Conservation (phyloP, 2,113 vertebrate species). For the Periophthalmodon schlosseri region DNA sequence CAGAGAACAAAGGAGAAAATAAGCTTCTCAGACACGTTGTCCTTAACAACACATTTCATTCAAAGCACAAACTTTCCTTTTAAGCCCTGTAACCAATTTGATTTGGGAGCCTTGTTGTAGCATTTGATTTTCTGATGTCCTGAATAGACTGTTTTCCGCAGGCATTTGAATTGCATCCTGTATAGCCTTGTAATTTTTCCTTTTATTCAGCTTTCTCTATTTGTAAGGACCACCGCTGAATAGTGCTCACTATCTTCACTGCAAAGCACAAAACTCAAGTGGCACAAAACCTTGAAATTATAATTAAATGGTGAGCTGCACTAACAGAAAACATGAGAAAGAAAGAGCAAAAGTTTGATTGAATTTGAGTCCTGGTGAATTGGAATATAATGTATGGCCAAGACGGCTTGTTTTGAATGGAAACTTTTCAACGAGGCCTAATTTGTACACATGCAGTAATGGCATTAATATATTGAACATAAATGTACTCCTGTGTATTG, state of each 20-base stretch:
- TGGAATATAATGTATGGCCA: slow-evolving; percentile 9
- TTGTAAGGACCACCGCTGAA: slow-evolving; percentile 38
- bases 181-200: slow-evolving; percentile 35
- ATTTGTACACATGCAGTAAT: neutral
- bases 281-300: slow-evolving; percentile 61
- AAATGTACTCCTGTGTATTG: neutral
- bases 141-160: slow-evolving; percentile 53
- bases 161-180: slow-evolving; percentile 44
- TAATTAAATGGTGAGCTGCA: slow-evolving; percentile 63
- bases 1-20: slow-evolving; percentile 1
- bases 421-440: slow-evolving; percentile 2
- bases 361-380: slow-evolving; percentile 48
- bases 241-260: slow-evolving; percentile 36
- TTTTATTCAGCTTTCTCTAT: slow-evolving; percentile 27
- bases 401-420: slow-evolving; percentile 22
- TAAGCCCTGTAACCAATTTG: slow-evolving; percentile 13
- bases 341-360: slow-evolving; percentile 51
- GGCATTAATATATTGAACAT: neutral
- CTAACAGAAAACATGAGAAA: slow-evolving; percentile 43
- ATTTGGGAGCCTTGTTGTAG: slow-evolving; percentile 40
- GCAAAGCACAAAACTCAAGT: slow-evolving; percentile 55
- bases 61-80: slow-evolving; percentile 27
- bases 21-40: neutral
- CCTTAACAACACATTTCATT: slow-evolving; percentile 28
- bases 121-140: slow-evolving; percentile 50